Conservation (phyloP, 2,888 invertebrate species). For the Lochmaea crataegi region DNA sequence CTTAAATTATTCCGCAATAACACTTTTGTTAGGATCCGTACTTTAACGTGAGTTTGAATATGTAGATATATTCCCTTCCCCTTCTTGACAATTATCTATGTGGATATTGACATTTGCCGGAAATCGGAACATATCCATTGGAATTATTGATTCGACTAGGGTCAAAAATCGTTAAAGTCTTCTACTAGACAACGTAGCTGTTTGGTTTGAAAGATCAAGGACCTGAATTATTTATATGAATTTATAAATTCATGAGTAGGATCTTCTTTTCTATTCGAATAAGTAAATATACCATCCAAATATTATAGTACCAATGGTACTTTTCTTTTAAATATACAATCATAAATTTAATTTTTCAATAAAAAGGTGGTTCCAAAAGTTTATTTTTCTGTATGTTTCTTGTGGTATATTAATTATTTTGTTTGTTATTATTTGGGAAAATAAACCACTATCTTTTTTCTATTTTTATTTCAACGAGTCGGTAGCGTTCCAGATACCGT, state of each 20-base stretch:
- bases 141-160: background rate
- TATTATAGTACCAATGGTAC: background rate
- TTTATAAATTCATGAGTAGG: background rate
- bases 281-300: background rate
- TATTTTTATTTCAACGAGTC: too few relatives aligned
- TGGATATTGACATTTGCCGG: background rate
- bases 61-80: too few relatives aligned
- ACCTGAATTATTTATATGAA: background rate
- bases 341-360: too few relatives aligned
- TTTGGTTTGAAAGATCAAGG: background rate
- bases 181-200: background rate
- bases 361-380: too few relatives aligned
- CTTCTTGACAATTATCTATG: too few relatives aligned
- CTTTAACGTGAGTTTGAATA: too few relatives aligned
- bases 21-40: background rate
- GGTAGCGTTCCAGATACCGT: too few relatives aligned
- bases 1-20: background rate
- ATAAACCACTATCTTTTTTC: too few relatives aligned
- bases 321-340: background rate
- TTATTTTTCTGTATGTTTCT: too few relatives aligned
- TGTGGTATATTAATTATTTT: too few relatives aligned
- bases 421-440: too few relatives aligned
- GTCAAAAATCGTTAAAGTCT: background rate
- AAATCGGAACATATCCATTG: background rate
- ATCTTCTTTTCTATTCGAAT: background rate